Conservation (phyloP, 2,888 invertebrate species). For the Parochlus steinenii region DNA sequence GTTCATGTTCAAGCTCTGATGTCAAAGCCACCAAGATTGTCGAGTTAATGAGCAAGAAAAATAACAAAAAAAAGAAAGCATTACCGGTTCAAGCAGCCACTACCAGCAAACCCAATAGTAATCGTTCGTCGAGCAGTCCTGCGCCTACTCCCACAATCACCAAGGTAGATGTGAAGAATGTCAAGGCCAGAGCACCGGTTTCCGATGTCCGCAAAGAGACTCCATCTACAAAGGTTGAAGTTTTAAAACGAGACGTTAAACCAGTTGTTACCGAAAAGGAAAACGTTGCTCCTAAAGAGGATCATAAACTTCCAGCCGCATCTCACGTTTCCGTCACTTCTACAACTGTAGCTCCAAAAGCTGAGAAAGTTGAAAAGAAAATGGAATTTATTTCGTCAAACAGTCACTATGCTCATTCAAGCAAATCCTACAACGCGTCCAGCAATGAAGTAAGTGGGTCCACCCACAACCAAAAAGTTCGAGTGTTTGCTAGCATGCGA, state of each 20-base stretch:
- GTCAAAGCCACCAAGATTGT: slow-evolving; percentile 53
- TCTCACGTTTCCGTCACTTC: not conserved
- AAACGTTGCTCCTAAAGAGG: slow-evolving; percentile 24
- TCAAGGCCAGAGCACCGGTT: not conserved
- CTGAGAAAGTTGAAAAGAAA: too few relatives aligned
- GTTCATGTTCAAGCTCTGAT: slow-evolving; percentile 74
- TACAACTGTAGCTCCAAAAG: too few relatives aligned
- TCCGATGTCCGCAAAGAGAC: too few relatives aligned
- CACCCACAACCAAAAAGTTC: too few relatives aligned
- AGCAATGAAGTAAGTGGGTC: too few relatives aligned
- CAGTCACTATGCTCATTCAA: too few relatives aligned
- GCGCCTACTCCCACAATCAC: not conserved
- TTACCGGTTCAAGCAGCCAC: not conserved
- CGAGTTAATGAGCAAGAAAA: slow-evolving; percentile 10
- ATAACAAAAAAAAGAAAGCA: slow-evolving; percentile 15
- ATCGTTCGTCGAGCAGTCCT: slow-evolving; percentile 11
- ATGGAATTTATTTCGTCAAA: too few relatives aligned
- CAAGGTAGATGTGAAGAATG: not conserved
- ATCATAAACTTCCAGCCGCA: slow-evolving; percentile 1
- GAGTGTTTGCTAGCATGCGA: slow-evolving; percentile 54
- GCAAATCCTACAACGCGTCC: too few relatives aligned
- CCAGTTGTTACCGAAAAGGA: slow-evolving; percentile 25
- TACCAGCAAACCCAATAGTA: slow-evolving; percentile 14
- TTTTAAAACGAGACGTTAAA: not conserved
- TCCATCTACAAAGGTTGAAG: not conserved